Conservation (phyloP, 1,140 invertebrate species). For the Bombus consobrinus region DNA sequence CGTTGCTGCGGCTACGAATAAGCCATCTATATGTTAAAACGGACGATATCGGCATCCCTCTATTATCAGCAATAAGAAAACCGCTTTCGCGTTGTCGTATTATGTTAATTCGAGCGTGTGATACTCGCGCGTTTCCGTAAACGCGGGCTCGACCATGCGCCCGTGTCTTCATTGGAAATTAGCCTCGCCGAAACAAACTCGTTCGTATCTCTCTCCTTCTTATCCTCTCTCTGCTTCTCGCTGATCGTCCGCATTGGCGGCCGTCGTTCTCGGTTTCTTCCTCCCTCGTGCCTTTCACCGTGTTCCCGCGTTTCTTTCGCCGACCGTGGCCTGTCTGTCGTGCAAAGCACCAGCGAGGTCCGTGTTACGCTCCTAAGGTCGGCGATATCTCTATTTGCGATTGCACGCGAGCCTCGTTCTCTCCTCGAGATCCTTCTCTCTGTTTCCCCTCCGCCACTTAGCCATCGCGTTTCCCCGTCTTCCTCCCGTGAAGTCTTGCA, state of each 20-base stretch:
- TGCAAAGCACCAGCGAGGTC: slow-evolving; percentile 4
- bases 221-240: neutral
- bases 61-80: slow-evolving; percentile 60
- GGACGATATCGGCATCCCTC: slow-evolving; percentile 27
- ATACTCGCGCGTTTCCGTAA: slow-evolving; percentile 9
- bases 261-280: neutral
- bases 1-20: slow-evolving; percentile 9
- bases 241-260: slow-evolving; percentile 17
- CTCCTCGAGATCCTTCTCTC: slow-evolving; percentile 14
- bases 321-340: slow-evolving; percentile 2
- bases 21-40: slow-evolving; percentile 55
- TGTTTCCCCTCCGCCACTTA: neutral
- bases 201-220: neutral
- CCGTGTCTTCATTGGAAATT: slow-evolving; percentile 35
- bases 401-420: slow-evolving; percentile 64
- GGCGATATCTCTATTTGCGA: slow-evolving; percentile 73
- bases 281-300: neutral
- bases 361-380: slow-evolving; percentile 37
- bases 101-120: slow-evolving; percentile 64
- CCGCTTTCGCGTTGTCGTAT: slow-evolving; percentile 50
- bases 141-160: neutral
- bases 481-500: neutral
- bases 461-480: neutral
- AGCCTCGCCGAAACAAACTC: neutral
- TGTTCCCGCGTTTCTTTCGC: neutral